phyloP scores from a whole-genome alignment of 2,888 invertebrate species.

The Eupithecia subfuscata region DNA sequence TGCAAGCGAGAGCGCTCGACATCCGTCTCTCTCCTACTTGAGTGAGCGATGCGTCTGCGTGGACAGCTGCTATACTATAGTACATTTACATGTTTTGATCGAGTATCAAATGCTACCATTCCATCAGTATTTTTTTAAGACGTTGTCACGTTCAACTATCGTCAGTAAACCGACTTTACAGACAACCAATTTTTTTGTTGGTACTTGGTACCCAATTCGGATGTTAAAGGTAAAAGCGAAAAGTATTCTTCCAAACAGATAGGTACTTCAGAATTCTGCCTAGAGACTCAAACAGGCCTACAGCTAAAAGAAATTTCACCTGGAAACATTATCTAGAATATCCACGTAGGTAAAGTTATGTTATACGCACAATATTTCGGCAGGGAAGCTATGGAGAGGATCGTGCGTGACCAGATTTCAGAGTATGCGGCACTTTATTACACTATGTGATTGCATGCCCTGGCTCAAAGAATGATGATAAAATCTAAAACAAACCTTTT shows the following conservation, averaged over 20 bases:
- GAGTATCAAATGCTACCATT: no score
- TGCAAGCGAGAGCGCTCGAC: no score
- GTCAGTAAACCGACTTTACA: no score
- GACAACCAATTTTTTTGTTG: no score
- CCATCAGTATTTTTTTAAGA: no score
- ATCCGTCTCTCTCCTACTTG: no score
- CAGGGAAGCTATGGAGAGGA: constrained; percentile 45
- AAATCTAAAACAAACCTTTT: constrained; percentile 22
- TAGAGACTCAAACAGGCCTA: background rate
- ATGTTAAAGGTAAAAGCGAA: background rate
- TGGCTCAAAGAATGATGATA: constrained; percentile 39
- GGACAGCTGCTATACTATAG: no score
- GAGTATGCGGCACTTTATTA: constrained; percentile 51
- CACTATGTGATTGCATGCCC: constrained; percentile 42
- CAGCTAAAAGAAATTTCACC: constrained; percentile 13
- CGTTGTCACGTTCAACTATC: no score
- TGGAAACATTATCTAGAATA: constrained; percentile 7
- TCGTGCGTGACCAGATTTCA: constrained; percentile 58
- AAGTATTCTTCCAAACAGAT: background rate
- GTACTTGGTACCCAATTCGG: background rate
- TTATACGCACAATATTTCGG: constrained; percentile 54
- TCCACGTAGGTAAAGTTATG: constrained; percentile 20
- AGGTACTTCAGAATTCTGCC: constrained; percentile 6
- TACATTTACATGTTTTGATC: no score
- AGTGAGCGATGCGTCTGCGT: no score